Conservation (phyloP, 2,888 invertebrate genomes). For the Eremobia ochroleuca region DNA sequence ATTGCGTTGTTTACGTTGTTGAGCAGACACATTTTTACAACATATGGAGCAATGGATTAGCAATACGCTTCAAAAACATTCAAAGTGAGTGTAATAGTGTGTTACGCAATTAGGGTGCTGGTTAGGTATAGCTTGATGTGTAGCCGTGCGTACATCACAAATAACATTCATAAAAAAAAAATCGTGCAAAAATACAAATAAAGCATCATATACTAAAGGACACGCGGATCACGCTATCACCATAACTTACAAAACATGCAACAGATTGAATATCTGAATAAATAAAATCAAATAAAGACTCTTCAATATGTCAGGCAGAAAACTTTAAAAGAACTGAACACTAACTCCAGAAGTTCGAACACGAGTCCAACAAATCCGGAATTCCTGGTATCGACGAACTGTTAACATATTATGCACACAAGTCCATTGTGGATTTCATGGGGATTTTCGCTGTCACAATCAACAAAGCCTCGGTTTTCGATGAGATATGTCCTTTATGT, state of each 20-base stretch:
- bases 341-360: constrained; percentile 19
- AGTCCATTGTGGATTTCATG: constrained; percentile 44
- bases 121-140: background rate
- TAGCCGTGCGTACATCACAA: background rate
- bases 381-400: constrained; percentile 33
- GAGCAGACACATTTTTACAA: too few species aligned
- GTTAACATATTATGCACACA: constrained; percentile 35
- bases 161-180: background rate
- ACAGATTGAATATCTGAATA: background rate
- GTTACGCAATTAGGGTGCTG: too few species aligned
- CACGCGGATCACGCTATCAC: background rate
- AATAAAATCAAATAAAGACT: background rate
- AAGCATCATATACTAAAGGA: background rate
- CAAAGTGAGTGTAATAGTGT: too few species aligned
- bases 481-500: constrained; percentile 52
- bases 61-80: too few species aligned
- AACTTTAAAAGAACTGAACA: background rate
- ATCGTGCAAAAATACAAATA: background rate
- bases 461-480: constrained; percentile 54
- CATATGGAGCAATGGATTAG: too few species aligned
- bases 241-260: background rate
- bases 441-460: constrained; percentile 58
- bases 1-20: too few species aligned
- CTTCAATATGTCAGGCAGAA: background rate
- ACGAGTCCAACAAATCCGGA: constrained; percentile 26